phyloP scores from a whole-genome alignment of 30 jellyfish, hydroid and myxozoan genomes.

The Pelagia noctiluca region DNA sequence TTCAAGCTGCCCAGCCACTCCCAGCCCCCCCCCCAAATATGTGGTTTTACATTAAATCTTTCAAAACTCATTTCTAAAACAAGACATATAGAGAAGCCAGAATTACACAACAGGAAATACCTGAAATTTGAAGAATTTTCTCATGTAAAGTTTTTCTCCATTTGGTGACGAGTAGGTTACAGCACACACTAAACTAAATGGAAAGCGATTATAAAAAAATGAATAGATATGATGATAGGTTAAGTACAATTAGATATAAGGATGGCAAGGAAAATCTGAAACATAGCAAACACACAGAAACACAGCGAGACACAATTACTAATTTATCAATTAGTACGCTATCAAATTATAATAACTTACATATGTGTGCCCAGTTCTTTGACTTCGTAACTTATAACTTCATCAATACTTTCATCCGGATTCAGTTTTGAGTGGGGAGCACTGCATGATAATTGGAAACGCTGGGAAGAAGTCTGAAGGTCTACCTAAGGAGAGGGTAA shows the following conservation, averaged over 20 bases:
- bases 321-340: too few species aligned
- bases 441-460: constrained; percentile 78
- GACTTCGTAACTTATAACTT: constrained; percentile 89
- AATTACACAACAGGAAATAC: constrained; percentile 30
- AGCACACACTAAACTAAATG: constrained; percentile 86
- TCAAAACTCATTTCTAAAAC: too few species aligned
- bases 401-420: constrained; percentile 94
- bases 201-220: background rate
- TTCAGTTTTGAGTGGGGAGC: constrained; percentile 69
- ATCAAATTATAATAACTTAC: too few species aligned
- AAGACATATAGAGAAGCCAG: background rate
- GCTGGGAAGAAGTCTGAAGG: constrained; percentile 88
- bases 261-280: too few species aligned
- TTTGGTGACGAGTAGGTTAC: constrained; percentile 75
- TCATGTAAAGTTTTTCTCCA: constrained; percentile 84
- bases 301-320: too few species aligned
- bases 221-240: background rate
- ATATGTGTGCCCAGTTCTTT: constrained; percentile 96
- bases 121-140: constrained; percentile 94
- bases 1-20: too few species aligned
- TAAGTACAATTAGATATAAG: too few species aligned
- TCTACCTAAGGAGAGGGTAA: constrained; percentile 74
- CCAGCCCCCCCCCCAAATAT: too few species aligned
- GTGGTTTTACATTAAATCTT: too few species aligned
- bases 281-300: too few species aligned